These are phyloP conservation scores for Microchirus variegatus DNA, from an alignment of 2,797 vertebrate species.

Conservation along the genomic window DNA sequence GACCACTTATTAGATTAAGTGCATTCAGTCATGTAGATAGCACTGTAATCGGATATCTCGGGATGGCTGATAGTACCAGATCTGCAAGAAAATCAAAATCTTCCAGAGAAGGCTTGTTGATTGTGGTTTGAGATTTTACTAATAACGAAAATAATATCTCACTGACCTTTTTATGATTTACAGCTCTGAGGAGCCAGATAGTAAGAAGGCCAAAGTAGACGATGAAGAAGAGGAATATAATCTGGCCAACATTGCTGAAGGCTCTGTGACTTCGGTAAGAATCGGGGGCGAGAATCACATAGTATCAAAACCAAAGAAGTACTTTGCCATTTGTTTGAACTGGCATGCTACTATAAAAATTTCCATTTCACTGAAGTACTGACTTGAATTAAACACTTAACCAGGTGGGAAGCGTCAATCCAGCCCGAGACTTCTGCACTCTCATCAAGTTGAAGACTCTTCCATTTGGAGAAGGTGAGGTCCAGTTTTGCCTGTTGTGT, in stretches of 20 bases:
- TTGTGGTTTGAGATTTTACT: no score
- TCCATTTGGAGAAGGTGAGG: slow-evolving; percentile 90
- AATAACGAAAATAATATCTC: neutral
- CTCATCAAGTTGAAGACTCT: slow-evolving; percentile 86
- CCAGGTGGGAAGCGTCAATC: slow-evolving; percentile 94
- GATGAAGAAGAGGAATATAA: slow-evolving; percentile 84
- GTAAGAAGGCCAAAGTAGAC: slow-evolving; percentile 84
- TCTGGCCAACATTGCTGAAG: slow-evolving; percentile 85
- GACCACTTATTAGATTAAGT: no score
- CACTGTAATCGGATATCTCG: no score
- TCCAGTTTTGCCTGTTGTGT: neutral
- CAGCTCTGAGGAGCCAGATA: slow-evolving; percentile 80
- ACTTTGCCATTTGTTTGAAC: slow-evolving; percentile 8
- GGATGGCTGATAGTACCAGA: no score
- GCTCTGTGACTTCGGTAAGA: slow-evolving; percentile 88
- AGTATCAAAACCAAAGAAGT: neutral
- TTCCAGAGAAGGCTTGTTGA: no score
- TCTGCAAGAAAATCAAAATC: no score
- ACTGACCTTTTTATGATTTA: slow-evolving; percentile 14
- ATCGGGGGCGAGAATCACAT: neutral
- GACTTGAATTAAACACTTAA: slow-evolving; percentile 37
- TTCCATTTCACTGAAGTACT: slow-evolving; percentile 2
- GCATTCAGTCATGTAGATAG: no score
- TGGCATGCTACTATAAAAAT: slow-evolving; percentile 8
- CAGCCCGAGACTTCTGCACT: slow-evolving; percentile 86